Base-by-base conservation (phyloP, 2,888 invertebrate species). In the Andrena haemorrhoa region DNA sequence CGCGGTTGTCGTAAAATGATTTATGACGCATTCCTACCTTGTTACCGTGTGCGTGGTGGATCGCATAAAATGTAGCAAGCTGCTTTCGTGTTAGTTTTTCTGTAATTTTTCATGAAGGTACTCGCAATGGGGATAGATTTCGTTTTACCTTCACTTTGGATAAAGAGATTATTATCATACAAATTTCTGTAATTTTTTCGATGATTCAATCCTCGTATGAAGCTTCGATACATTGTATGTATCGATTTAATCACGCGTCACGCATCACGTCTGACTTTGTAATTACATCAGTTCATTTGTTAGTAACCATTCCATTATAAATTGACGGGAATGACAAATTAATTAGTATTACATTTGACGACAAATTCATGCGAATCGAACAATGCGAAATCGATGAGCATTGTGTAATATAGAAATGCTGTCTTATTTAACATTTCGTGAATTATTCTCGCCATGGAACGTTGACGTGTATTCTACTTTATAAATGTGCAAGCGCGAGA, bases 1-100 rank as follows among this genome's bases (percentile, higher is more conserved):
- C 75, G 76, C 79, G 63, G 86, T 73, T 78, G 84, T 70, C 7
- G 56, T 35, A 41, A 77, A 23, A 78, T 35, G 61, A 68, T 35
- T 68, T 35, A 33, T 20, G 65, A 65, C 47, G 35, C 64, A 35
- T 56, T 56, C 20, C 23, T 56, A 12, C 10, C 10, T 56, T 56
- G 23, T 56, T 56, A 12, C 10, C 26, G 23, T 20, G 26, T 53
- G 23, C 2, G 53, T 10, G 56, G 12, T 56, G 26, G 56, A 23
- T 10, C 23, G 12, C 23, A 20, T 56, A 56, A 56, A 56, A 56
- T 10, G 10, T 26, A 23, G 26, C 10, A 56, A 23, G 12, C 56
- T 23, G 56, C 5, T 56, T 56, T 26, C 56, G 10, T 56, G 8
- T 41, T 41, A 16, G 41, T 4, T 41, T 41, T 12, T 41, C 16